Conservation (phyloP, 1,140 invertebrate species). For the Trichoplusia ni region DNA sequence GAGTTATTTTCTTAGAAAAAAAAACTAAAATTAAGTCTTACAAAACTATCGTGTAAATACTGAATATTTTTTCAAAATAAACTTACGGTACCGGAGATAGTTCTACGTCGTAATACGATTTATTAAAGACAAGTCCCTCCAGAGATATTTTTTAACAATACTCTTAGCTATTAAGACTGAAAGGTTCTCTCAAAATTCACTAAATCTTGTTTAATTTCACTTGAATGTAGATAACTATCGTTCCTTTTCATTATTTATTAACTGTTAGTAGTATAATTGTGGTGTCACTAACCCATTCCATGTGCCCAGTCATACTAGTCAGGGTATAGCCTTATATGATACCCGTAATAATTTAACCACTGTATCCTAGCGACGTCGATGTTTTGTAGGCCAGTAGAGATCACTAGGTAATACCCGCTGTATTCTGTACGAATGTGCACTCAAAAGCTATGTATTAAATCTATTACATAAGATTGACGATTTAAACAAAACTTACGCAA, state of each 20-base stretch:
- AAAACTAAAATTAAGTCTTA: constrained; percentile 46
- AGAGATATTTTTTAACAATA: constrained; percentile 72
- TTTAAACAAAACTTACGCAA: constrained; percentile 64
- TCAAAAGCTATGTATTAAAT: constrained; percentile 51
- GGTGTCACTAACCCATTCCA: constrained; percentile 60
- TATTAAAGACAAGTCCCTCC: constrained; percentile 75
- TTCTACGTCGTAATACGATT: constrained; percentile 64
- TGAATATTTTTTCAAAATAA: constrained; percentile 65
- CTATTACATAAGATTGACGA: constrained; percentile 43
- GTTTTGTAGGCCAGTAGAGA: constrained; percentile 31
- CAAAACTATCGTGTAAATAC: constrained; percentile 55
- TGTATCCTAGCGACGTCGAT: constrained; percentile 32
- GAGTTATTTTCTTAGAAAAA: constrained; percentile 62
- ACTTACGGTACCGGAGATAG: constrained; percentile 55
- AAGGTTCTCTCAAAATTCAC: constrained; percentile 57
- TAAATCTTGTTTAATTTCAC: constrained; percentile 36
- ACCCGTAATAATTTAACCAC: constrained; percentile 46
- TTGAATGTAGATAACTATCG: constrained; percentile 32
- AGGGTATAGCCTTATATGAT: constrained; percentile 59
- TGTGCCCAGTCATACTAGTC: constrained; percentile 70
- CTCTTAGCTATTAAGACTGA: constrained; percentile 77
- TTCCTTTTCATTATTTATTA: constrained; percentile 38
- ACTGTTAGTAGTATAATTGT: constrained; percentile 46
- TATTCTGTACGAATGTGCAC: constrained; percentile 49
- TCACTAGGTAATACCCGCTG: constrained; percentile 40